Evolutionary conservation across 1,140 invertebrate genomes (phyloP).

Genomic region (Leguminivora glycinivorella): DNA sequence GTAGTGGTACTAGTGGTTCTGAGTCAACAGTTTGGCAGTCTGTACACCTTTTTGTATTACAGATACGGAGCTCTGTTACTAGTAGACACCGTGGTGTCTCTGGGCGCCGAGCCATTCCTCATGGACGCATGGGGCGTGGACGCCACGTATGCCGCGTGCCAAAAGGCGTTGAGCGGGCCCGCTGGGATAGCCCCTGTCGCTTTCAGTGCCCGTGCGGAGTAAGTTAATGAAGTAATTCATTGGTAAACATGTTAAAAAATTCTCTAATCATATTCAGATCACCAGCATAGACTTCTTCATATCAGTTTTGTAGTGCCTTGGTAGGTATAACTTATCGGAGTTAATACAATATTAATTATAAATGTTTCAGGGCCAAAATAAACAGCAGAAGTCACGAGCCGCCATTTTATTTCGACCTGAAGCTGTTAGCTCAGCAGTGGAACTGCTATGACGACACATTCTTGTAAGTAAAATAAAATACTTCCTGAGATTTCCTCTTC

Average conservation of each 20-base stretch:
- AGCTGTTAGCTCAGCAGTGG: conserved; percentile 63
- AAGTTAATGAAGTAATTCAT: too few species aligned
- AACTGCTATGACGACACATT: conserved; percentile 66
- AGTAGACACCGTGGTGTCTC: conserved; percentile 91
- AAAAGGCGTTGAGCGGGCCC: conserved; percentile 90
- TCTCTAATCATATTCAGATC: too few species aligned
- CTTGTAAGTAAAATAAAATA: conserved; percentile 62
- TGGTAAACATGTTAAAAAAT: too few species aligned
- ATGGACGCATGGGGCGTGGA: conserved; percentile 91
- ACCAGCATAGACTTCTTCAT: too few species aligned
- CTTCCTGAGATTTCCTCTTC: too few species aligned
- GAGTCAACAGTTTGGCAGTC: too few species aligned
- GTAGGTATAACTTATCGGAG: too few species aligned
- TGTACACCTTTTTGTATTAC: conserved; percentile 27
- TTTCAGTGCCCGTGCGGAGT: conserved; percentile 89
- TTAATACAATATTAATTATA: background rate
- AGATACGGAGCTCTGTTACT: conserved; percentile 85
- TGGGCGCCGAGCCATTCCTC: conserved; percentile 88
- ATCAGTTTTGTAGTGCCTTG: too few species aligned
- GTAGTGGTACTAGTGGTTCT: too few species aligned
- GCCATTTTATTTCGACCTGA: conserved; percentile 67
- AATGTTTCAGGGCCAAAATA: conserved; percentile 57
- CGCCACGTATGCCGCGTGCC: conserved; percentile 89
- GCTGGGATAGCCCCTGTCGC: conserved; percentile 92
- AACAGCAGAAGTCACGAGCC: conserved; percentile 60